Conservation (phyloP, 1,140 invertebrate genomes). For the Drosophila aff. region DNA sequence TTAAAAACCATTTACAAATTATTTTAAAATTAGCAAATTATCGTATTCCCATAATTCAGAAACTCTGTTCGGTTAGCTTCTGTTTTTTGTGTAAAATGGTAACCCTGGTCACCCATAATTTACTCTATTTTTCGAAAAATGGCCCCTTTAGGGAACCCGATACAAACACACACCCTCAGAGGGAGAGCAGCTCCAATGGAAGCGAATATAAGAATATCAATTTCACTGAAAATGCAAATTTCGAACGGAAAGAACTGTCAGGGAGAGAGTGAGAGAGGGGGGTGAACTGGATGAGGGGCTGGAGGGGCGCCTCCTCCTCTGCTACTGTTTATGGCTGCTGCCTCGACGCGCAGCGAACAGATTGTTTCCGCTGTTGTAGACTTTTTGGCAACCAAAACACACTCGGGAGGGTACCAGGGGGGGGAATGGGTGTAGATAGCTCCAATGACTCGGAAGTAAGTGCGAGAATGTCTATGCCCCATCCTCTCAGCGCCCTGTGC, state of each 20-base stretch:
- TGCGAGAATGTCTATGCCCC: slow-evolving; percentile 61
- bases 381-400: slow-evolving; percentile 60
- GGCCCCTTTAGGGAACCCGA: slow-evolving; percentile 31
- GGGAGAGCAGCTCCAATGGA: slow-evolving; percentile 10
- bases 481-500: not conserved
- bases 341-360: slow-evolving; percentile 73
- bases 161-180: not conserved
- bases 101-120: slow-evolving; percentile 66
- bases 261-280: not conserved
- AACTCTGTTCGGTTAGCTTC: not conserved
- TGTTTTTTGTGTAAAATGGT: not conserved
- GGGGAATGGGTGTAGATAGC: slow-evolving; percentile 15
- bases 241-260: slow-evolving; percentile 58
- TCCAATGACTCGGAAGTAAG: slow-evolving; percentile 79
- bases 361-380: slow-evolving; percentile 77
- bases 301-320: not conserved
- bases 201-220: slow-evolving; percentile 67
- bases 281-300: not conserved
- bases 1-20: not conserved
- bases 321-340: slow-evolving; percentile 72
- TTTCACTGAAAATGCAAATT: slow-evolving; percentile 78
- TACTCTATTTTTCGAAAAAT: slow-evolving; percentile 50
- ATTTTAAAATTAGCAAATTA: not conserved
- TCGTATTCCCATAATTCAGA: not conserved
- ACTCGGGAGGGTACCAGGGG: slow-evolving; percentile 1